A percentile compares a stretch with the other conserved stretches of the same genome.
Evolutionary conservation across 2,797 vertebrate species (phyloP).

Genomic region (Sciaenops ocellatus): DNA sequence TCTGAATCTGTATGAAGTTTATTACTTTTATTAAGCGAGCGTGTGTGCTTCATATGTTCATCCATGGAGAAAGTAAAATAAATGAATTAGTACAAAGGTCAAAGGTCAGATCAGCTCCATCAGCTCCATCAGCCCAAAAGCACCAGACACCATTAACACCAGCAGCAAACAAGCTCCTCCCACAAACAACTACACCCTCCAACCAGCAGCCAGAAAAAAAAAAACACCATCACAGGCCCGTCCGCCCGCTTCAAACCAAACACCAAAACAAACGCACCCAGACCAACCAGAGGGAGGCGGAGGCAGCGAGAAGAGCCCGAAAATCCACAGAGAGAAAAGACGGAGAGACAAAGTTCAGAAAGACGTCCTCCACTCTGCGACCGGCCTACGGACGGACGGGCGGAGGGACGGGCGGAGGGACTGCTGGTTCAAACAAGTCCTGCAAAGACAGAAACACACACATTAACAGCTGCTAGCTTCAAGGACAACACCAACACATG

Average conservation of each 20-base stretch:
- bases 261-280: conserved; percentile 42
- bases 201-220: conserved; percentile 42
- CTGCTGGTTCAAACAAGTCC: conserved; percentile 72
- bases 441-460: conserved; percentile 79
- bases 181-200: conserved; percentile 13
- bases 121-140: not conserved
- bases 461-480: conserved; percentile 40
- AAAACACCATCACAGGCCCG: conserved; percentile 14
- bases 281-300: conserved; percentile 39
- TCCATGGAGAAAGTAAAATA: too few relatives aligned
- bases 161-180: conserved; percentile 19
- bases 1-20: too few relatives aligned
- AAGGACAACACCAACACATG: conserved; percentile 13
- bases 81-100: not conserved
- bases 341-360: not conserved
- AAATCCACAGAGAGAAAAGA: not conserved
- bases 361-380: conserved; percentile 34
- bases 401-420: conserved; percentile 24
- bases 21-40: too few relatives aligned
- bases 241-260: conserved; percentile 18
- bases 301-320: conserved; percentile 10
- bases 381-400: conserved; percentile 9
- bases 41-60: too few relatives aligned
- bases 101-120: conserved; percentile 6
- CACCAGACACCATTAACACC: conserved; percentile 17